phyloP scores from a whole-genome alignment of 2,888 invertebrate genomes.

The Loripinus fragilis region DNA sequence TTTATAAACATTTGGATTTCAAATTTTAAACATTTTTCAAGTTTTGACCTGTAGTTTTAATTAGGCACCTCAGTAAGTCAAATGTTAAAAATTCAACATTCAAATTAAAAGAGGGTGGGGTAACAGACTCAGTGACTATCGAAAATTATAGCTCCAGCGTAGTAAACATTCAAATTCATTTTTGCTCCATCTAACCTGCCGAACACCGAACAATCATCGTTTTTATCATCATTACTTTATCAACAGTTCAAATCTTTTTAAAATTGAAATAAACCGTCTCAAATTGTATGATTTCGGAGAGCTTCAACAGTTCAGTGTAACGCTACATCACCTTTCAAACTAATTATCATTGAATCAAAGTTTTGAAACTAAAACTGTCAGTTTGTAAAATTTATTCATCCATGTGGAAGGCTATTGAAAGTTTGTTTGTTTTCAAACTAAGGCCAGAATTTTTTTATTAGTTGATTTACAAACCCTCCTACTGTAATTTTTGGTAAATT shows the following conservation, averaged over 20 bases:
- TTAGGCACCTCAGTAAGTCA: too few relatives aligned
- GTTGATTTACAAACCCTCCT: too few relatives aligned
- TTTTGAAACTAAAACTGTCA: conserved; percentile 21
- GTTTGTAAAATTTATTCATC: background rate
- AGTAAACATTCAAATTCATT: background rate
- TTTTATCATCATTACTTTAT: background rate
- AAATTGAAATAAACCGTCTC: conserved; percentile 13
- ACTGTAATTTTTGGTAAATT: too few relatives aligned
- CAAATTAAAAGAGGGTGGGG: background rate
- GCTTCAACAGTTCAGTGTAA: background rate
- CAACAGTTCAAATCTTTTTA: background rate
- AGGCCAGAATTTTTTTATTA: too few relatives aligned
- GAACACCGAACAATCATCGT: background rate
- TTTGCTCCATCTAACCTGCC: background rate
- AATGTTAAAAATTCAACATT: too few relatives aligned
- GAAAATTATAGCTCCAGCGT: background rate
- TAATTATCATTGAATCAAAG: conserved; percentile 13
- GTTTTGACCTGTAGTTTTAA: too few relatives aligned
- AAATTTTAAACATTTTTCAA: too few relatives aligned
- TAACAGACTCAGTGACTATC: background rate
- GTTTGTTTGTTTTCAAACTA: conserved; percentile 9
- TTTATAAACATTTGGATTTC: too few relatives aligned
- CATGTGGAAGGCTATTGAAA: conserved; percentile 1
- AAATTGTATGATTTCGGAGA: background rate
- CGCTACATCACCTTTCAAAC: conserved; percentile 12